phyloP scores from a whole-genome alignment of 2,888 invertebrate genomes.

The Rotaria socialis region DNA sequence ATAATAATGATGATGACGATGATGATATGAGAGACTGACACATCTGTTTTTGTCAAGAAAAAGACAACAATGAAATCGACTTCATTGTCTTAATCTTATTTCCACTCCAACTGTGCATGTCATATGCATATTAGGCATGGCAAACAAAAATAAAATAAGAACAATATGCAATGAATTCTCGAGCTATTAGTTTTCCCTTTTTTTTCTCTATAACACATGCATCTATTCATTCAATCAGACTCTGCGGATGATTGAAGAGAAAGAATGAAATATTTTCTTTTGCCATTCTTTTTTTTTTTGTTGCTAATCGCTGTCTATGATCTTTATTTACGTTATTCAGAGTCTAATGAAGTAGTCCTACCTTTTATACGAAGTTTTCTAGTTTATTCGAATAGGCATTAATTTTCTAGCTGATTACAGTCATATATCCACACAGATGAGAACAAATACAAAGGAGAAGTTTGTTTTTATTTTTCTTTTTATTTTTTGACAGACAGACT shows the following conservation, averaged over 20 bases:
- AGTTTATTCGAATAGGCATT: neutral
- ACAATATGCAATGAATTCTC: neutral
- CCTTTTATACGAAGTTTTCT: neutral
- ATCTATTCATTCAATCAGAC: neutral
- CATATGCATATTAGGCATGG: neutral
- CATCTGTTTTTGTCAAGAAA: slow-evolving; percentile 32
- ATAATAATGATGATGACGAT: neutral
- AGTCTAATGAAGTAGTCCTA: neutral
- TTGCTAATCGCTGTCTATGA: too few relatives aligned
- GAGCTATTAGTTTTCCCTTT: too few relatives aligned
- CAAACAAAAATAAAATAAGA: neutral
- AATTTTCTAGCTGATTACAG: neutral
- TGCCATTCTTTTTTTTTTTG: too few relatives aligned
- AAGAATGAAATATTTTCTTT: too few relatives aligned
- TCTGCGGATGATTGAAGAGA: too few relatives aligned
- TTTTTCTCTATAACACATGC: neutral
- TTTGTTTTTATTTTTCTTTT: slow-evolving; percentile 14
- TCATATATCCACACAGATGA: neutral
- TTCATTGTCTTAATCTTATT: neutral
- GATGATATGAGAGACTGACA: slow-evolving; percentile 25
- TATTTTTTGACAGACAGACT: neutral
- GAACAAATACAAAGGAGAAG: neutral
- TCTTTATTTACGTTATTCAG: too few relatives aligned
- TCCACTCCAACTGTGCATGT: neutral
- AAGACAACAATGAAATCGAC: slow-evolving; percentile 12